These are phyloP conservation scores for Ennomos fuscantarius DNA, from an alignment of 2,888 invertebrate genomes.

Conservation along the genomic window DNA sequence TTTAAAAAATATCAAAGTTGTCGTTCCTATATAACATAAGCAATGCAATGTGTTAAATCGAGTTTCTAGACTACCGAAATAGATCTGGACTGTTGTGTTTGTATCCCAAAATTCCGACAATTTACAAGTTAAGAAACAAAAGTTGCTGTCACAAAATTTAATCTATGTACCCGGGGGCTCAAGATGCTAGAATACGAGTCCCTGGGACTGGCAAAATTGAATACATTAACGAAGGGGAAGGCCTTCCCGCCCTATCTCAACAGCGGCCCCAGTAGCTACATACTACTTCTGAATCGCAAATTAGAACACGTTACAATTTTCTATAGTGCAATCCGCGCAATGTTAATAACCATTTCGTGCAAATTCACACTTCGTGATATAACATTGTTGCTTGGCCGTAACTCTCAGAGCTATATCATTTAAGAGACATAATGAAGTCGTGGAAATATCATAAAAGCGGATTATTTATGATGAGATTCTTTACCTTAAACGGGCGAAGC, in stretches of 20 bases:
- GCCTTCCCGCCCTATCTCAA: slow-evolving; percentile 72
- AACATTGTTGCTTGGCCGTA: slow-evolving; percentile 47
- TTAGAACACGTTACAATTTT: slow-evolving; percentile 48
- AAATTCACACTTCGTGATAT: slow-evolving; percentile 37
- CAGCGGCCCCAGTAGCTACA: slow-evolving; percentile 66
- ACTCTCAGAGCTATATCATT: slow-evolving; percentile 55
- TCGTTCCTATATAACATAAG: too few species aligned
- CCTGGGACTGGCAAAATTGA: slow-evolving; percentile 68
- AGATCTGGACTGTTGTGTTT: too few species aligned
- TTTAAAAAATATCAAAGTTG: too few species aligned
- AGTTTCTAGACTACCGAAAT: too few species aligned
- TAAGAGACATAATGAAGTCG: slow-evolving; percentile 66
- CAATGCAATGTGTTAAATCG: too few species aligned
- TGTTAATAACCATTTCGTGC: slow-evolving; percentile 26
- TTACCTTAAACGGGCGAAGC: slow-evolving; percentile 57
- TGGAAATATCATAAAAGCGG: slow-evolving; percentile 62
- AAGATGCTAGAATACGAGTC: slow-evolving; percentile 50
- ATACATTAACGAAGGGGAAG: slow-evolving; percentile 71
- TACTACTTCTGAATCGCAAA: slow-evolving; percentile 59
- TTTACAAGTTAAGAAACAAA: slow-evolving; percentile 54
- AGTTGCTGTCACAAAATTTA: slow-evolving; percentile 71
- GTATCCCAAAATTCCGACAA: neutral
- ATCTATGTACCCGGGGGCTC: slow-evolving; percentile 65
- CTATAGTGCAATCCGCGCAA: slow-evolving; percentile 32
- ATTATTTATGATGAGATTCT: slow-evolving; percentile 65